Base-by-base conservation (phyloP, 2,888 invertebrate genomes). In the Dicroscelio sp. region DNA sequence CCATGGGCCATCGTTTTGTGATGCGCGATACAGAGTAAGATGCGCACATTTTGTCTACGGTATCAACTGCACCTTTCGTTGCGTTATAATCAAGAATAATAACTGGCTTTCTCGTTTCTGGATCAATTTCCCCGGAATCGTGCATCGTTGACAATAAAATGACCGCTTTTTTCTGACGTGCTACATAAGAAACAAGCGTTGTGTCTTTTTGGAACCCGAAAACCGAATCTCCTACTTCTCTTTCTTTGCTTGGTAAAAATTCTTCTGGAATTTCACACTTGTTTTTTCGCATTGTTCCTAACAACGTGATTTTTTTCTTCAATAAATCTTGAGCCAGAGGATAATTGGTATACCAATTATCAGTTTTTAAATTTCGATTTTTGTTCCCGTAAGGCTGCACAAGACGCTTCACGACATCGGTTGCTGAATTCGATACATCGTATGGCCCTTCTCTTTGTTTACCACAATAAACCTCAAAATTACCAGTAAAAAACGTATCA, bases 31-130 rank as follows among this genome's bases (percentile, higher is more conserved):
- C 83, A 31, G 87, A 90, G 84, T 92, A 94, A n/a, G 80, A 79
- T 27, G 76, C 82, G 79, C 93, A 93, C 88, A 92, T 93, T 91
- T 94, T 84, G 73, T 95, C 94, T 17, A 94, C 92, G 80, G 87
- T 88, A 83, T 95, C 94, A n/a, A 95, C 93, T 71, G 89, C 94
- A 60, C 92, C 93, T 92, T 95, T 95, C 31, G 94, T 94, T 27
- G 31, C 75, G 71, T 95, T 95, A 73, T 94, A 95, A 78, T 94
- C 93, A 20, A 92, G 73, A 20, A 94, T 90, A 6, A 95, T 90
- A 25, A 90, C 86, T 12, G 94, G 93, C 84, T 95, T 95, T 71
- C 79, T 75, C 12, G 93, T 92, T 27, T 92, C 86, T 78, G 75
- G 73, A 91, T 94, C 92, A 33, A 94, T 88, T 65, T 79, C 87